These are phyloP conservation scores for Cetonia aurata DNA, from an alignment of 2,888 invertebrate species.

Conservation along the genomic window DNA sequence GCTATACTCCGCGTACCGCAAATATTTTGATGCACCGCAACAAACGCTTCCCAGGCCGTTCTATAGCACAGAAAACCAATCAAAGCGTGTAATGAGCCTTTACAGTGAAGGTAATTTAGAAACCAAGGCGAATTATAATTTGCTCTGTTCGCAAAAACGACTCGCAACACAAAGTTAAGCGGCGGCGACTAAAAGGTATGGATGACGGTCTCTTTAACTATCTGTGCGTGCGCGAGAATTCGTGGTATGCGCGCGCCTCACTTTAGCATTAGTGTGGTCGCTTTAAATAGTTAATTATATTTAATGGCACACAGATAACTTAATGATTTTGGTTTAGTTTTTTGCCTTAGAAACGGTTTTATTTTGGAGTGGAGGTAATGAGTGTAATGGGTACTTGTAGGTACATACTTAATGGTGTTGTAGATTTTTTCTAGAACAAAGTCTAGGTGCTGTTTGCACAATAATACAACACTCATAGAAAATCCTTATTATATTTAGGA, in stretches of 20 bases:
- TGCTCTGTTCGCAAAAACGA: slow-evolving; percentile 7
- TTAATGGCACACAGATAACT: slow-evolving; percentile 14
- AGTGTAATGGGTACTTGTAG: no score
- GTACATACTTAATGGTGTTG: no score
- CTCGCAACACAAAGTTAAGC: slow-evolving; percentile 3
- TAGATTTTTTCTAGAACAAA: no score
- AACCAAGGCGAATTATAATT: slow-evolving; percentile 17
- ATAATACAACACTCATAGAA: no score
- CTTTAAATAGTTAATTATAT: slow-evolving; percentile 16
- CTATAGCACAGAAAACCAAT: slow-evolving; percentile 10
- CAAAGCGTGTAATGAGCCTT: slow-evolving; percentile 3
- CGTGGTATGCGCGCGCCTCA: background rate
- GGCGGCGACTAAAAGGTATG: background rate
- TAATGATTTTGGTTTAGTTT: slow-evolving; percentile 9
- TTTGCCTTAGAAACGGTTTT: no score
- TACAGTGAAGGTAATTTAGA: slow-evolving; percentile 13
- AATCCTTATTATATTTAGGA: no score
- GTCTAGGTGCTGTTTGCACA: no score
- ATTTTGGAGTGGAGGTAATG: no score
- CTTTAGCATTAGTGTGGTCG: slow-evolving; percentile 4
- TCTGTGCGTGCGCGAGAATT: slow-evolving; percentile 10
- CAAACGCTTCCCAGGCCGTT: background rate
- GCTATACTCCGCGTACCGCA: no score
- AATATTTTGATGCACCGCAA: slow-evolving; percentile 4
- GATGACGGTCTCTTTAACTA: background rate